A percentile compares a stretch with the other conserved stretches of the same genome.
These are phyloP conservation scores for Bugulina stolonifera DNA, from an alignment of 2,888 invertebrate species.

Conservation along the genomic window DNA sequence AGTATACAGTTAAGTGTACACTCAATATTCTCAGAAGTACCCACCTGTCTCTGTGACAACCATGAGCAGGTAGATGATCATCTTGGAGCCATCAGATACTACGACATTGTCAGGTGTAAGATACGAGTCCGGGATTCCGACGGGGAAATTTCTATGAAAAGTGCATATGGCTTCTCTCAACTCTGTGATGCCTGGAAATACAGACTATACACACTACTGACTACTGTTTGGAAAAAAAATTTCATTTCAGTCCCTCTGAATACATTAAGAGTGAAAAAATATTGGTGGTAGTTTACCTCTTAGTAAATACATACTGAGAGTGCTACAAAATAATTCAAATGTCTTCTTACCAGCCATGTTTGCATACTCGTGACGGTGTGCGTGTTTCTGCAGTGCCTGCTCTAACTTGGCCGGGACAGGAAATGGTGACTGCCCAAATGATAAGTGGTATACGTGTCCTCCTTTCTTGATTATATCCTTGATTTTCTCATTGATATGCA, in stretches of 20 bases:
- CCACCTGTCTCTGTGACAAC: constrained; percentile 46
- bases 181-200: neutral
- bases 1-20: too few species aligned
- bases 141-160: constrained; percentile 36
- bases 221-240: neutral
- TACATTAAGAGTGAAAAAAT: too few species aligned
- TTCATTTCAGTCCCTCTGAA: too few species aligned
- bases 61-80: constrained; percentile 46
- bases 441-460: constrained; percentile 44
- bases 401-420: constrained; percentile 43
- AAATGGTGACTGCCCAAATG: constrained; percentile 51
- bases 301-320: too few species aligned
- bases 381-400: constrained; percentile 40
- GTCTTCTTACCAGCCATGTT: constrained; percentile 41
- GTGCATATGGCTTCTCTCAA: constrained; percentile 40
- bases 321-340: too few species aligned
- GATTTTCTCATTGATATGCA: constrained; percentile 41
- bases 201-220: neutral
- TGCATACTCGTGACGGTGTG: constrained; percentile 42
- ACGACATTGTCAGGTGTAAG: constrained; percentile 44
- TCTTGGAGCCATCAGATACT: constrained; percentile 49
- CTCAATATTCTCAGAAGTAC: too few species aligned
- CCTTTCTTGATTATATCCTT: constrained; percentile 39
- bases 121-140: constrained; percentile 27
- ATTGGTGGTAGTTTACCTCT: too few species aligned